Evolutionary conservation across 1,140 invertebrate genomes (phyloP), one percentile per base, ranked within the genome.

Genomic region (Chironomus striatipennis): DNA sequence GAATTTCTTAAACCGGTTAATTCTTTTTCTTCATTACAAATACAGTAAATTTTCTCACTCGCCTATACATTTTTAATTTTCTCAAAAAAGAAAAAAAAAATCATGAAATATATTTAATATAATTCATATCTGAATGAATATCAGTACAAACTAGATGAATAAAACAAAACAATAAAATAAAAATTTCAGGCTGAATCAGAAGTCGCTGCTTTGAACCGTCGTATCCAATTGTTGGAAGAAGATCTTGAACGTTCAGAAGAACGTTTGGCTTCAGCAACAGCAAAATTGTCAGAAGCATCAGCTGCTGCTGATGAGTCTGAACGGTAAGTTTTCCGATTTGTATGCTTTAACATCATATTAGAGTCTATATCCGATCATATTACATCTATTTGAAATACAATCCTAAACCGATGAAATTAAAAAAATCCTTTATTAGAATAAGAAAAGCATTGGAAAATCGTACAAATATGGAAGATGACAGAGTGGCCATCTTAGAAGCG

Each of bases 291-390:
- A 77, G 97, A 99, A 88, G 98, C 98, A 79, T 98, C 96, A 78
- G 95, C 98, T 85, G 95, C 96, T 80, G 97, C 97, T 81, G 98
- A 99, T 90, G 98, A 99, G 87, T 98, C 95, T 83, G 97, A 99
- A 93, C 95, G 98, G 98, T 99, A 90, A 88, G 89, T 83, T 80
- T 57, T 73, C 77, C 42, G 12, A 72, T 76, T 34, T 34, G 24
- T 34, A 34, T 34, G 24, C 24, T 34, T 34, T 34, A 34, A 34
- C 24, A 2, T 2, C 24, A 34, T 34, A 34, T 34, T 34, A 34
- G 24, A 34, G 24, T 34, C 24, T 34, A 34, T 34, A 34, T 34
- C 24, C 24, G 24, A 34, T n/a, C n/a, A n/a, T n/a, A n/a, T n/a
- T n/a, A n/a, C n/a, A n/a, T n/a, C n/a, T 34, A 34, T 34, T 34